Evolutionary conservation across 2,797 vertebrate species (phyloP), one percentile per base, ranked within the genome.

Genomic region (Galagoides demidoff): DNA sequence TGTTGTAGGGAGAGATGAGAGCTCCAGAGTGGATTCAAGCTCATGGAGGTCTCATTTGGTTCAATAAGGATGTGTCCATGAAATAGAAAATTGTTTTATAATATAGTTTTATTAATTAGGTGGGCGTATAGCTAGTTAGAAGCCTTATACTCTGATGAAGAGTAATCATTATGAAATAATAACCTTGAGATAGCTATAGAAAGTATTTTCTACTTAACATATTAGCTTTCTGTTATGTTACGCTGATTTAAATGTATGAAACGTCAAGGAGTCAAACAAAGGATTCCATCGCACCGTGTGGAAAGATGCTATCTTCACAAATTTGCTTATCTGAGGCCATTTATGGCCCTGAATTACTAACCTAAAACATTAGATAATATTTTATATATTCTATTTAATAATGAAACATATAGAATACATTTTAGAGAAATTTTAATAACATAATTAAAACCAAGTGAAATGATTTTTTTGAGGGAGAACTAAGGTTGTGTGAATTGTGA

Each of bases 371-470:
- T 63, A 77, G 22, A 39, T 95, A 25, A 43, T 66, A 52, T 52
- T 88, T 73, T 94, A 10, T 86, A 14, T 88, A 16, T 79, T 94
- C 23, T 92, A 10, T 49, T 90, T 93, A 96, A 93, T 68, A 87
- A 79, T 59, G 25, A 85, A 76, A 85, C 23, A 13, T 63, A 4
- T 89, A 61, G 4, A 78, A 22, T 82, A 86, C 0, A 96, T 79
- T 90, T 93, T 88, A 77, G 29, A 85, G 64, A 57, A 93, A 68
- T 94, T 85, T 55, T 90, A 61, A 25, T 85, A 76, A 10, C 57
- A 27, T 64, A 22, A 82, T 70, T 92, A 70, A 74, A 94, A 52
- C 19, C 63, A 95, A 90, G 16, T 70, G 13, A 93, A 90, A 88
- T 88, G 0, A 68, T 85, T 86, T 13, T 52, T n/a, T 85, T 87